Conservation (phyloP, 2,113 vertebrate genomes). For the Hystrix brachyura region DNA sequence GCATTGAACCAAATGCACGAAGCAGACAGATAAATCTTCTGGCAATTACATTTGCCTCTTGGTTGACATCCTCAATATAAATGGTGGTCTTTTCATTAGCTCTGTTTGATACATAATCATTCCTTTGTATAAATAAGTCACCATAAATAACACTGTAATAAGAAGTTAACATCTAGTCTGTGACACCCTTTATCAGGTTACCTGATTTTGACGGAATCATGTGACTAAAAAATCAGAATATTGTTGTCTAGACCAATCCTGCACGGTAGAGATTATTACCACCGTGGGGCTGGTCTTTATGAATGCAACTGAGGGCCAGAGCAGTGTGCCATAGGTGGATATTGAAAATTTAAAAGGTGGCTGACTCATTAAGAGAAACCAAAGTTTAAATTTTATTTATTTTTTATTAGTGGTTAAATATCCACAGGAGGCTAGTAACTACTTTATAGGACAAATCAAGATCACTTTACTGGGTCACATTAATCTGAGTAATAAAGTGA, state of each 20-base stretch:
- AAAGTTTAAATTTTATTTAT: not conserved
- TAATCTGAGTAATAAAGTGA: not conserved
- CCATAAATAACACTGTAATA: not conserved
- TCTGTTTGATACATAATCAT: not conserved
- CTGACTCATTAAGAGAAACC: rapidly evolving
- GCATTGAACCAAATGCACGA: rapidly evolving
- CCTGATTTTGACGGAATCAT: not conserved
- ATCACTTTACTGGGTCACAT: not conserved
- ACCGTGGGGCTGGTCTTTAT: not conserved
- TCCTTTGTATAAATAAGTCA: not conserved
- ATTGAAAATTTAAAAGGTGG: not conserved
- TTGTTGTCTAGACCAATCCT: not conserved
- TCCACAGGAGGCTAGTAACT: rapidly evolving
- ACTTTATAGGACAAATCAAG: rapidly evolving
- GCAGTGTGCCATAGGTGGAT: rapidly evolving
- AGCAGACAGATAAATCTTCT: not conserved
- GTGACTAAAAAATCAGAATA: not conserved
- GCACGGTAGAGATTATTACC: rapidly evolving
- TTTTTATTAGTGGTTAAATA: not conserved
- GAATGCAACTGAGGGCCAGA: rapidly evolving
- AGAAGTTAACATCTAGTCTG: not conserved
- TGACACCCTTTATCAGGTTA: not conserved
- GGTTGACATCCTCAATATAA: not conserved
- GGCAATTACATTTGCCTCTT: not conserved
- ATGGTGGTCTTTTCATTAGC: not conserved